A percentile compares a stretch with the other conserved stretches of the same genome.
Evolutionary conservation across 2,888 invertebrate genomes (phyloP).

Genomic region (Sarcophaga caerulescens): DNA sequence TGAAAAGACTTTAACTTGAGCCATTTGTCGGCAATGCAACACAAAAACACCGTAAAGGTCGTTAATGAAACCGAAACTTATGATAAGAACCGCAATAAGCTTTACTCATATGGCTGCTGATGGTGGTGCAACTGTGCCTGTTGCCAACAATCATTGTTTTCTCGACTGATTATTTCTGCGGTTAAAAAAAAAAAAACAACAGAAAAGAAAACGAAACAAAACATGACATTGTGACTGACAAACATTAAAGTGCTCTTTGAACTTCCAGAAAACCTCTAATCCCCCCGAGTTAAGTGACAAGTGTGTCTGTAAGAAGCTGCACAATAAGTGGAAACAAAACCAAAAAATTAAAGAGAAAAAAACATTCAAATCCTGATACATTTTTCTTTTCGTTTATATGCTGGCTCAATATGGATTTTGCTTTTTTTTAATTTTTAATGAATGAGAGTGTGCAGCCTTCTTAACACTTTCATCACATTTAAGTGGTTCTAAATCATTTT

Average conservation of each 20-base stretch:
- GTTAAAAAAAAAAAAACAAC: slow-evolving; percentile 24
- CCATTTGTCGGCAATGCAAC: slow-evolving; percentile 50
- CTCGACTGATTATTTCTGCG: slow-evolving; percentile 39
- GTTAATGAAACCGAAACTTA: slow-evolving; percentile 57
- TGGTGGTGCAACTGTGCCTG: background rate
- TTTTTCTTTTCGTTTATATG: slow-evolving; percentile 10
- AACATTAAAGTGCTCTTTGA: too few relatives aligned
- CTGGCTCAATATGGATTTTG: slow-evolving; percentile 18
- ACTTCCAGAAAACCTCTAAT: background rate
- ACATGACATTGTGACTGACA: slow-evolving; percentile 27
- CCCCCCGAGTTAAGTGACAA: background rate
- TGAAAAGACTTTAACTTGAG: slow-evolving; percentile 27
- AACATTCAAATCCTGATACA: slow-evolving; percentile 48
- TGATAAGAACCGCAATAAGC: slow-evolving; percentile 45
- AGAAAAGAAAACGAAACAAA: too few relatives aligned
- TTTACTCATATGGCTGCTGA: slow-evolving; percentile 2
- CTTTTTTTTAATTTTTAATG: slow-evolving; percentile 30
- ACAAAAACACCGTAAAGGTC: slow-evolving; percentile 65
- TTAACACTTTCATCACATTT: slow-evolving; percentile 57
- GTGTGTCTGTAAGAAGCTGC: background rate
- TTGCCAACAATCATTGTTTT: slow-evolving; percentile 25
- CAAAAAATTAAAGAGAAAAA: background rate
- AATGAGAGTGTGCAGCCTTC: slow-evolving; percentile 56
- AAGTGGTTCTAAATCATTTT: slow-evolving; percentile 66
- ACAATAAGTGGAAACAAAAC: background rate